These are phyloP conservation scores for Cyrtonyx montezumae DNA, from an alignment of 2,113 vertebrate genomes.

Conservation along the genomic window DNA sequence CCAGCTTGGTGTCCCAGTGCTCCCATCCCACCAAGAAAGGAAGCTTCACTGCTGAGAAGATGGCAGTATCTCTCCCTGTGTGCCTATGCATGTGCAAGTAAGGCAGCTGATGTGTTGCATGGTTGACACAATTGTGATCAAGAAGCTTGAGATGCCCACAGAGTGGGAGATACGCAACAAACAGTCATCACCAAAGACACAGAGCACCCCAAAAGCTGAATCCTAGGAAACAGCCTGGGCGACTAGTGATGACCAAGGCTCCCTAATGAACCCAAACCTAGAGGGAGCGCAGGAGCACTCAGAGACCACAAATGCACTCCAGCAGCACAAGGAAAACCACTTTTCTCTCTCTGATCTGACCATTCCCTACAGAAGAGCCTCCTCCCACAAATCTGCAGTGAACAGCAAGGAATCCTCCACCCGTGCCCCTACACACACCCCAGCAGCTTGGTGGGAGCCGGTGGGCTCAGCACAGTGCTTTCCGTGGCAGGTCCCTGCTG, in stretches of 20 bases:
- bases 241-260: neutral
- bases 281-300: neutral
- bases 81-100: neutral
- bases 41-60: neutral
- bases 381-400: neutral
- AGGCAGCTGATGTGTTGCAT: neutral
- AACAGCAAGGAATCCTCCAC: neutral
- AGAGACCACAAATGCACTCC: neutral
- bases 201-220: neutral
- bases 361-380: neutral
- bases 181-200: neutral
- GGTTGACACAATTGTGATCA: neutral
- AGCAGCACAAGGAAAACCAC: neutral
- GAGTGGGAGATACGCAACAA: neutral
- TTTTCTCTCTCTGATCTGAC: neutral
- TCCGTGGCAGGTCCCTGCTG: neutral
- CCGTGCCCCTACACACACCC: neutral
- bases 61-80: neutral
- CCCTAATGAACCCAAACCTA: neutral
- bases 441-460: neutral
- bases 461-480: neutral
- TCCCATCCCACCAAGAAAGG: neutral
- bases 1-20: neutral
- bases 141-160: neutral
- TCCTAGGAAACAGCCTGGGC: neutral